These are phyloP conservation scores for Acrocephalus kingi DNA, from an alignment of 2,113 vertebrate species.

Conservation along the genomic window DNA sequence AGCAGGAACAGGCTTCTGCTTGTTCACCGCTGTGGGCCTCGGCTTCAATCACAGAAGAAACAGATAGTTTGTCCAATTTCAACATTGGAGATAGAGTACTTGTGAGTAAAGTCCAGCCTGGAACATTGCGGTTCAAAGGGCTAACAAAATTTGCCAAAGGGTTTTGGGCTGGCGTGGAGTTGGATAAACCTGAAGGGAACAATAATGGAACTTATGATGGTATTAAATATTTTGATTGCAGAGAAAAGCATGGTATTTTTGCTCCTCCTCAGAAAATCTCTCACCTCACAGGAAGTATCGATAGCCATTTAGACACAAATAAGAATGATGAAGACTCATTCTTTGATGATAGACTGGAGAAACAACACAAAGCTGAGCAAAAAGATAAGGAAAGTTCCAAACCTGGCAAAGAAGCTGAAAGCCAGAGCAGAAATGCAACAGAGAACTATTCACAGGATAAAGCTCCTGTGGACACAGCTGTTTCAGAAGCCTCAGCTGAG, in stretches of 20 bases:
- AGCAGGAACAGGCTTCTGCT: not conserved
- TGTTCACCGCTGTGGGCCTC: constrained; percentile 43
- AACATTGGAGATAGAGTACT: constrained; percentile 87
- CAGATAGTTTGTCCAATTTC: constrained; percentile 79
- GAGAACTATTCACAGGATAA: constrained; percentile 51
- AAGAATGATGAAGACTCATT: constrained; percentile 85
- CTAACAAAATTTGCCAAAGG: constrained; percentile 89
- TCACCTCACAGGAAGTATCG: constrained; percentile 76
- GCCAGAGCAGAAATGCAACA: constrained; percentile 11
- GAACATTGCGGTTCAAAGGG: constrained; percentile 90
- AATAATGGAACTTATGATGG: constrained; percentile 90
- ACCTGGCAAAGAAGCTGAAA: constrained; percentile 45
- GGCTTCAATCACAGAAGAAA: not conserved
- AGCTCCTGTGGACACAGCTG: not conserved
- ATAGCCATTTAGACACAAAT: constrained; percentile 70
- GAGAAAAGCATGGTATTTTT: constrained; percentile 89
- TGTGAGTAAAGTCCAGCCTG: constrained; percentile 88
- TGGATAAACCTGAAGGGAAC: constrained; percentile 92
- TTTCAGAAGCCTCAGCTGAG: constrained; percentile 40
- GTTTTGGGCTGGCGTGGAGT: constrained; percentile 93
- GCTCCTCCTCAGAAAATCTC: constrained; percentile 92
- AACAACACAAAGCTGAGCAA: constrained; percentile 50
- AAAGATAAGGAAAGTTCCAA: constrained; percentile 39
- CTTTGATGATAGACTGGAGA: constrained; percentile 72
- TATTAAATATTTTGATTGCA: constrained; percentile 87